Conservation (phyloP, 2,888 invertebrate species). For the Chaitophorus viminalis region DNA sequence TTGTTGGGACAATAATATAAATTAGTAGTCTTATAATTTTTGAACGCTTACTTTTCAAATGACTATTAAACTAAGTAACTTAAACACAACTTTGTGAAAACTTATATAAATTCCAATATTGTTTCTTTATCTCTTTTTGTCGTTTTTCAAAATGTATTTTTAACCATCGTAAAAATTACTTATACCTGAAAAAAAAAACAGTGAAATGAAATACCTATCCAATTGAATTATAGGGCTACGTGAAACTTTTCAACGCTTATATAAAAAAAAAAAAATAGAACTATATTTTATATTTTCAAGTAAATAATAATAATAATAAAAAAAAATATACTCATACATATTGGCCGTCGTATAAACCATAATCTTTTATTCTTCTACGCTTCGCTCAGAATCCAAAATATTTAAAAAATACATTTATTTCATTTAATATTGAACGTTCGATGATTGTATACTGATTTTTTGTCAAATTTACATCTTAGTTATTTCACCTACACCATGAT, state of each 20-base stretch:
- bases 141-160: not conserved
- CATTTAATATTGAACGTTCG: not conserved
- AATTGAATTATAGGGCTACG: too few species aligned
- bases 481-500: not conserved
- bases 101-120: not conserved
- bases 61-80: not conserved
- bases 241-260: not conserved
- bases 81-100: not conserved
- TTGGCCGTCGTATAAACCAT: not conserved
- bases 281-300: not conserved
- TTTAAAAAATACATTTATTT: not conserved
- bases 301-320: not conserved
- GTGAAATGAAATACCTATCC: not conserved
- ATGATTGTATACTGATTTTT: too few species aligned
- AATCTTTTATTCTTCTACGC: not conserved
- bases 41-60: too few species aligned
- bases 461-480: too few species aligned
- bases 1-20: too few species aligned
- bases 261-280: not conserved
- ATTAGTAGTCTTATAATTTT: too few species aligned
- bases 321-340: not conserved
- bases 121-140: not conserved
- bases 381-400: not conserved
- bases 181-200: not conserved
- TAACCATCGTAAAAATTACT: not conserved